A percentile compares a stretch with the other conserved stretches of the same genome.
phyloP scores from a whole-genome alignment of 2,888 invertebrate genomes.

The Teinopalpus imperialis region DNA sequence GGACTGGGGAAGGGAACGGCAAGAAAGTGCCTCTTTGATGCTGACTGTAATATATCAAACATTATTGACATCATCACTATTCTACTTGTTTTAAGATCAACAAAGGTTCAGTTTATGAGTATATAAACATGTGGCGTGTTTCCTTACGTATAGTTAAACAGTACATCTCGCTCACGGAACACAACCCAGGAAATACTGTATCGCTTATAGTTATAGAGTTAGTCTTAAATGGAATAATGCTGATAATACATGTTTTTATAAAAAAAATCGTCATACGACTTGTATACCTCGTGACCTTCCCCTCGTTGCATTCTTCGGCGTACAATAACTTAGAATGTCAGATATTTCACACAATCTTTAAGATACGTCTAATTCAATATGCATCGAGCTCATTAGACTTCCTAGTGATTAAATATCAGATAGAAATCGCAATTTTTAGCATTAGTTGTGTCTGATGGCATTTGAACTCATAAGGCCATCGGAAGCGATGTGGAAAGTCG shows the following conservation, averaged over 20 bases:
- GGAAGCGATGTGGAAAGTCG: conserved; percentile 22
- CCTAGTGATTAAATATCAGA: conserved; percentile 16
- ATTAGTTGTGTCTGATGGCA: conserved; percentile 8
- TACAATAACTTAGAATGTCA: conserved; percentile 26
- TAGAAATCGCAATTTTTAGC: conserved; percentile 8
- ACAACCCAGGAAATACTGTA: conserved; percentile 3
- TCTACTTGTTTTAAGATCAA: too few relatives aligned
- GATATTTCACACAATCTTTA: conserved; percentile 25
- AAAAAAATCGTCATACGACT: not conserved
- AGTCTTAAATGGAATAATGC: conserved; percentile 4
- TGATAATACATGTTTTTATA: conserved; percentile 3
- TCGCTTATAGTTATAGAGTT: conserved; percentile 1
- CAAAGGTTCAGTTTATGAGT: too few relatives aligned
- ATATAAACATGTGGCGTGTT: too few relatives aligned
- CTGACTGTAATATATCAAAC: too few relatives aligned
- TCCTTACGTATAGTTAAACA: not conserved
- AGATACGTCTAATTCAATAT: conserved; percentile 19
- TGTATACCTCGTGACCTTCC: conserved; percentile 9
- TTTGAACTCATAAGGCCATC: conserved; percentile 18
- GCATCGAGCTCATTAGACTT: conserved; percentile 23
- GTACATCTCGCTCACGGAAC: conserved; percentile 2
- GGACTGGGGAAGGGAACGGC: too few relatives aligned
- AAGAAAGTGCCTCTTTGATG: too few relatives aligned
- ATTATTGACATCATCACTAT: too few relatives aligned
- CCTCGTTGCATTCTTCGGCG: conserved; percentile 13